Conservation (phyloP, 2,113 vertebrate species). For the Neodontobutis hainanensis region DNA sequence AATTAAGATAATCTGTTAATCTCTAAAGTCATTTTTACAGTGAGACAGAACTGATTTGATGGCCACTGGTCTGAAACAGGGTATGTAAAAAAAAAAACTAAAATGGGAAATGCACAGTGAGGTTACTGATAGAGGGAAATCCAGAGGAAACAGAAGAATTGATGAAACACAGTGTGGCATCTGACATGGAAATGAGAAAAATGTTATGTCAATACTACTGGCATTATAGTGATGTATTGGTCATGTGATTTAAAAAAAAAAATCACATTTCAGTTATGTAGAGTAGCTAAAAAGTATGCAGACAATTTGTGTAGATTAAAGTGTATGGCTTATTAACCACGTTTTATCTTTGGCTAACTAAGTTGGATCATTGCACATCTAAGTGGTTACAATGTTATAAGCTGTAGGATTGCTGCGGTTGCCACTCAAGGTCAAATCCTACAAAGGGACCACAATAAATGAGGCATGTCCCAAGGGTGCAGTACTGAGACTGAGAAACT, state of each 20-base stretch:
- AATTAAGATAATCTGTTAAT: constrained; percentile 38
- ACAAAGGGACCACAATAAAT: constrained; percentile 59
- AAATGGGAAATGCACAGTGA: constrained; percentile 13
- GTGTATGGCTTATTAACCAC: constrained; percentile 12
- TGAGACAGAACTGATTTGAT: constrained; percentile 20
- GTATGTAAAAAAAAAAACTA: constrained; percentile 30
- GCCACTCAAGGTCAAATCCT: constrained; percentile 60
- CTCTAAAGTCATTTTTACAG: constrained; percentile 32
- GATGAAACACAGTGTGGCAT: constrained; percentile 17
- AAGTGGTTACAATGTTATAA: constrained; percentile 49
- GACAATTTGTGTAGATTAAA: neutral
- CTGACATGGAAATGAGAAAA: constrained; percentile 38
- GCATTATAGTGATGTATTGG: constrained; percentile 31
- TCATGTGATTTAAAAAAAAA: constrained; percentile 19
- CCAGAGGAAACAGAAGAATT: constrained; percentile 13
- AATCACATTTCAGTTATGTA: constrained; percentile 1
- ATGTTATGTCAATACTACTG: constrained; percentile 43
- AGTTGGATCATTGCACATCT: constrained; percentile 32
- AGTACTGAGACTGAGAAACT: constrained; percentile 44
- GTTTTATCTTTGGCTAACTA: constrained; percentile 9
- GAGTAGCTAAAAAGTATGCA: neutral
- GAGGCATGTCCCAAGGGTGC: constrained; percentile 56
- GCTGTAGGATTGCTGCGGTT: constrained; percentile 31
- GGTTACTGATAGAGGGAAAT: constrained; percentile 46
- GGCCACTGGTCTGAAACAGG: constrained; percentile 32